A percentile compares a stretch with the other conserved stretches of the same genome.
These are phyloP conservation scores for Gadus chalcogrammus DNA, from an alignment of 2,113 vertebrate genomes.

Conservation along the genomic window DNA sequence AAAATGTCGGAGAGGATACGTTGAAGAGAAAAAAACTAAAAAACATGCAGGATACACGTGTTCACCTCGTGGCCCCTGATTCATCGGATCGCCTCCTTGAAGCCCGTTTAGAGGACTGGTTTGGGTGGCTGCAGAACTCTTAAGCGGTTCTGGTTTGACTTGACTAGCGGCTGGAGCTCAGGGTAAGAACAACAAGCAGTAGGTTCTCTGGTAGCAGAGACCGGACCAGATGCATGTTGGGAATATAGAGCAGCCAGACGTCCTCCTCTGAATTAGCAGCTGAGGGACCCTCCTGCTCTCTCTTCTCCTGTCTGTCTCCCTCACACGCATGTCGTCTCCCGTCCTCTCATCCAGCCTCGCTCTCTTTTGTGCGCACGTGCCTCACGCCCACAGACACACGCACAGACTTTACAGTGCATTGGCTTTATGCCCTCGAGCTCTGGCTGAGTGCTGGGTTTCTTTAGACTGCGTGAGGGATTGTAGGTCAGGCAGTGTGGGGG, in stretches of 20 bases:
- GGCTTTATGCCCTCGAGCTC: slow-evolving; percentile 41
- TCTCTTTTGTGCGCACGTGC: neutral
- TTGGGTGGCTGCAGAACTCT: neutral
- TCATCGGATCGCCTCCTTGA: neutral
- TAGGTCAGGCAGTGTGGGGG: slow-evolving; percentile 34
- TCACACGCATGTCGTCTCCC: neutral
- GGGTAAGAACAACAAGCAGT: neutral
- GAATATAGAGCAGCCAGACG: neutral
- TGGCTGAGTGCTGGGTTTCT: slow-evolving; percentile 23
- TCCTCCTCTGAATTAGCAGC: neutral
- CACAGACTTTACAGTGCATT: slow-evolving; percentile 32
- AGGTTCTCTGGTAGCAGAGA: neutral
- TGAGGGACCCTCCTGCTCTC: neutral
- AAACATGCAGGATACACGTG: too few species aligned
- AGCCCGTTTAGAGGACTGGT: neutral
- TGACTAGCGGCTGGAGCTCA: neutral
- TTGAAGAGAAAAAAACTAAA: neutral
- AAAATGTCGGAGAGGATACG: neutral
- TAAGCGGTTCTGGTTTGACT: neutral
- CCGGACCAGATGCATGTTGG: neutral
- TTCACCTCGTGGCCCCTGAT: neutral
- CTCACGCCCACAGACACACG: slow-evolving; percentile 5
- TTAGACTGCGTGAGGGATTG: slow-evolving; percentile 45
- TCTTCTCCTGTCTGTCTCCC: slow-evolving; percentile 13
- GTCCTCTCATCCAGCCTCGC: neutral